phyloP scores from a whole-genome alignment of 2,888 invertebrate genomes.

The Lordiphosa fenestrarum region DNA sequence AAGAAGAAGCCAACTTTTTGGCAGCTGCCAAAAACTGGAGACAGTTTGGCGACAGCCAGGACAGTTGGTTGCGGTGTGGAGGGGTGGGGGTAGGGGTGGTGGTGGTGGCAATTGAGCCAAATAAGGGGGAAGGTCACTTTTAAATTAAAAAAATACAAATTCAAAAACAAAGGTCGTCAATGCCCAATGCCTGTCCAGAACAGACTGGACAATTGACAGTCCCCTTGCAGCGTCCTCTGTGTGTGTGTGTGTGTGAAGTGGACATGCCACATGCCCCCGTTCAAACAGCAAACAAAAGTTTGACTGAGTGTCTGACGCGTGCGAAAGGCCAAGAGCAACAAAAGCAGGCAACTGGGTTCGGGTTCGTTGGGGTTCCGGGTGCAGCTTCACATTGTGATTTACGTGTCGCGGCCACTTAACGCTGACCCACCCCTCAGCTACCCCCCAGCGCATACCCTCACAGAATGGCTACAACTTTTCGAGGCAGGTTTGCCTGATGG shows the following conservation, averaged over 20 bases:
- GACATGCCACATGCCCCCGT: neutral
- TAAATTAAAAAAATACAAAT: conserved; percentile 9
- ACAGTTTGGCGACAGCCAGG: conserved; percentile 54
- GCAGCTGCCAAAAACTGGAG: conserved; percentile 72
- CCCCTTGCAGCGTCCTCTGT: neutral
- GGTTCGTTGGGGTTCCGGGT: conserved; percentile 23
- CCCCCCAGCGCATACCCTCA: too few species aligned
- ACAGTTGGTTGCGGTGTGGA: conserved; percentile 12
- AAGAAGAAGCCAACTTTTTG: conserved; percentile 50
- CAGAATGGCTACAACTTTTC: too few species aligned
- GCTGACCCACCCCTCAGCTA: too few species aligned
- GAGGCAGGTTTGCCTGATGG: too few species aligned
- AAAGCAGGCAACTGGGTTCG: conserved; percentile 12
- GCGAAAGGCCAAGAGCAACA: conserved; percentile 71
- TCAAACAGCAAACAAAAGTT: conserved; percentile 62
- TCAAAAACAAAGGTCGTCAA: conserved; percentile 27
- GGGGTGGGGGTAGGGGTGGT: neutral
- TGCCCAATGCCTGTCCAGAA: conserved; percentile 33
- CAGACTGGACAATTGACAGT: conserved; percentile 39
- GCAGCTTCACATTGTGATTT: conserved; percentile 60
- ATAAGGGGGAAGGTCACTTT: too few species aligned
- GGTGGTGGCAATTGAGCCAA: neutral
- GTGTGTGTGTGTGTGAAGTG: neutral
- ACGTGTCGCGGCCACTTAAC: conserved; percentile 60
- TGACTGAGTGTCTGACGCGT: conserved; percentile 69